phyloP scores from a whole-genome alignment of 2,888 invertebrate genomes.

The Falcaria lacertinaria region DNA sequence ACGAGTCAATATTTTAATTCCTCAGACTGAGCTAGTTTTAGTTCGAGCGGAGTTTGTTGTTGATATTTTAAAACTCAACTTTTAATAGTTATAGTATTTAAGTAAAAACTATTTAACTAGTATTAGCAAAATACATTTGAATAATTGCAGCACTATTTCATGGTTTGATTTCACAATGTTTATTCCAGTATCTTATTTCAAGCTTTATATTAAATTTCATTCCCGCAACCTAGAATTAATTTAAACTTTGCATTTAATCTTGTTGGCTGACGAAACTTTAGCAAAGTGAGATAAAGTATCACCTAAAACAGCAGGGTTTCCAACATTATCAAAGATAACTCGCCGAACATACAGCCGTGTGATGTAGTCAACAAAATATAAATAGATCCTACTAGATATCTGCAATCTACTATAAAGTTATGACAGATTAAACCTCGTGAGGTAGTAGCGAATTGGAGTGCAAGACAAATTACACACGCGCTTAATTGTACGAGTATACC shows the following conservation, averaged over 20 bases:
- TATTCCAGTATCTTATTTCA: constrained; percentile 29
- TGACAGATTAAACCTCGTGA: too few relatives aligned
- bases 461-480: too few relatives aligned
- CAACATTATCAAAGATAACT: constrained; percentile 53
- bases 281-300: constrained; percentile 68
- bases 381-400: too few relatives aligned
- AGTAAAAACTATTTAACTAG: too few relatives aligned
- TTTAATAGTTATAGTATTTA: too few relatives aligned
- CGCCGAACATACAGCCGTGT: constrained; percentile 25
- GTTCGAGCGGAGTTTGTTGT: too few relatives aligned
- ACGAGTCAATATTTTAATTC: too few relatives aligned
- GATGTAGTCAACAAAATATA: constrained; percentile 13
- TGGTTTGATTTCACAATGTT: neutral
- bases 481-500: too few relatives aligned
- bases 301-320: constrained; percentile 60
- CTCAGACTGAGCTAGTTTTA: too few relatives aligned
- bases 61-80: too few relatives aligned
- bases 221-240: constrained; percentile 64
- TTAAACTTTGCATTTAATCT: constrained; percentile 76
- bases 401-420: too few relatives aligned
- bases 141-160: neutral
- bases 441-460: too few relatives aligned
- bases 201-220: constrained; percentile 54
- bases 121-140: neutral
- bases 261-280: constrained; percentile 67